Percentiles rank a stretch among this genome's conserved stretches.
phyloP scores from a whole-genome alignment of 2,797 vertebrate species.

The Trichosurus vulpecula region DNA sequence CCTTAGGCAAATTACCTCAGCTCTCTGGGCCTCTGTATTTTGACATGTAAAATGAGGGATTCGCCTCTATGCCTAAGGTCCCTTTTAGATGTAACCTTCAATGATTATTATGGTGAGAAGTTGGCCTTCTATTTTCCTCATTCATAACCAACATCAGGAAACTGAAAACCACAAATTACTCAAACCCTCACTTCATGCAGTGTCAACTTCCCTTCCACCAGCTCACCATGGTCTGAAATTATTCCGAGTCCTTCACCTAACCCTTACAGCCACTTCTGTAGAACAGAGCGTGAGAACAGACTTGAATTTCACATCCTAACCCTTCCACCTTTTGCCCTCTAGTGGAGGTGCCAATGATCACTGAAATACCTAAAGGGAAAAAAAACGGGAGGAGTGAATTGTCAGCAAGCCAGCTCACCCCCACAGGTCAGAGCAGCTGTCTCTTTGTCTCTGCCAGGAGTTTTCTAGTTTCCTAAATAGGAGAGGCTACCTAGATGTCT shows the following conservation, averaged over 20 bases:
- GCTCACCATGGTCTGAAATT: background rate
- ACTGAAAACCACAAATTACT: slow-evolving; percentile 20
- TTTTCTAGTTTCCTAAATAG: background rate
- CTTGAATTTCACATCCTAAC: slow-evolving; percentile 27
- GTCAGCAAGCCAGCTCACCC: background rate
- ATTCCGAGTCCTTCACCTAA: background rate
- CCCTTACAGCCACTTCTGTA: slow-evolving; percentile 21
- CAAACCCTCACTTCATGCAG: background rate
- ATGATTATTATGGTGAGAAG: background rate
- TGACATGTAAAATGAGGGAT: background rate
- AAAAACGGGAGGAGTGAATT: background rate
- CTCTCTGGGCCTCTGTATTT: background rate
- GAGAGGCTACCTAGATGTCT: background rate
- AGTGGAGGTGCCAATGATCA: slow-evolving; percentile 58
- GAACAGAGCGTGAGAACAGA: background rate
- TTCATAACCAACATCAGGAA: slow-evolving; percentile 31
- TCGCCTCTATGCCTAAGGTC: background rate
- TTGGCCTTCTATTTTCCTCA: background rate
- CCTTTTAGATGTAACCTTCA: background rate
- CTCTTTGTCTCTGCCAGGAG: background rate
- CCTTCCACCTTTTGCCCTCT: slow-evolving; percentile 77
- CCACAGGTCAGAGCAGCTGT: background rate
- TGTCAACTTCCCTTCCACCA: background rate
- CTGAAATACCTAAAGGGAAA: background rate
- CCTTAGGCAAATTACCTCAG: background rate